Evolutionary conservation across 2,113 vertebrate genomes (phyloP).

Genomic region (Petromus typicus): DNA sequence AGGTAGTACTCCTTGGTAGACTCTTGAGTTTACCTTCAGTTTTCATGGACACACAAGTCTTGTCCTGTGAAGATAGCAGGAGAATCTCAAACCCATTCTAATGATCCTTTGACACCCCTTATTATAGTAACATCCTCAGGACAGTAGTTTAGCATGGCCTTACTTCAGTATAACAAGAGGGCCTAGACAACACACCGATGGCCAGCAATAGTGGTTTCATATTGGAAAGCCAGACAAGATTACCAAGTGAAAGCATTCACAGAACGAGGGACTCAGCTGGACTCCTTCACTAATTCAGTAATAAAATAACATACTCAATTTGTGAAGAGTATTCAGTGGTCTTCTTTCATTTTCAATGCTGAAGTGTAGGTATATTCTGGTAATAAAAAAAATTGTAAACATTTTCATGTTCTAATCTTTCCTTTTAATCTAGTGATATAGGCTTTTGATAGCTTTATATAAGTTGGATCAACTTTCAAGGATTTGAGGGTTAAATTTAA

Average conservation of each 20-base stretch:
- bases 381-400: background rate
- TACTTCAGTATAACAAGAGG: conserved; percentile 1
- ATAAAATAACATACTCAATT: background rate
- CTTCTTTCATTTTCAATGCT: conserved; percentile 15
- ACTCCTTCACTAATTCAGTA: background rate
- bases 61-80: background rate
- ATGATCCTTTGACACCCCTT: background rate
- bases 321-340: background rate
- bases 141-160: background rate
- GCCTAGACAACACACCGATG: background rate
- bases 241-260: background rate
- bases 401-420: conserved; percentile 53
- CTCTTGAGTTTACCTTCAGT: background rate
- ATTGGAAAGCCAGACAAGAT: background rate
- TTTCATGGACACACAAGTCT: background rate
- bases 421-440: background rate
- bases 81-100: background rate
- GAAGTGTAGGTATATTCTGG: background rate
- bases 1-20: background rate
- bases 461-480: conserved; percentile 41
- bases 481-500: conserved; percentile 35
- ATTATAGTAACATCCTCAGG: conserved; percentile 20
- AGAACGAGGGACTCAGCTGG: conserved; percentile 5
- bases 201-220: background rate
- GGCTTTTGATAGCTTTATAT: conserved; percentile 43